Base-by-base conservation (phyloP, 2,888 invertebrate genomes). In the Protophormia terraenovae region DNA sequence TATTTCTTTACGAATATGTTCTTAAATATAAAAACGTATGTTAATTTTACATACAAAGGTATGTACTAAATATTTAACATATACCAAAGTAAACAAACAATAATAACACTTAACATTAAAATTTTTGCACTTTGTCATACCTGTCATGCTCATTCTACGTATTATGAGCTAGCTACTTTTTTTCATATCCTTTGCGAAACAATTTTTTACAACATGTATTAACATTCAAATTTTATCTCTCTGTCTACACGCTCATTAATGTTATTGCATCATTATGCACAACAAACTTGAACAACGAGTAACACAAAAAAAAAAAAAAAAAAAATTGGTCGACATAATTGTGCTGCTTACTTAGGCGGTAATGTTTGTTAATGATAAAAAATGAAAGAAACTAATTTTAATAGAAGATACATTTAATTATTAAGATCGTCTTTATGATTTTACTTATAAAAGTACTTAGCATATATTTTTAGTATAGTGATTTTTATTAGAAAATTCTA, bases 51-150 rank as follows among this genome's bases (percentile, higher is more conserved):
- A 35, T 10, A 41, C 41, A 41, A 5, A 41, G 12, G 3, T 41
- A 41, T 41, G n/a, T 41, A 41, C 41, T 41, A 41, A n/a, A 41
- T n/a, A 19, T 47, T 19, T 45, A n/a, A n/a, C n/a, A 6, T 47
- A 6, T 47, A 53, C 2, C 24, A n/a, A 24, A 24, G 53, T 16
- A 47, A 47, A 47, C 47, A 67, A 47, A 67, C 32, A 50, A 67
- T 19, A 50, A 29, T 50, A 50, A 50, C 67, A 29, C 67, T 50
- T 32, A 29, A 67, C 64, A 67, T 67, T 50, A 67, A 67, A 47
- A 67, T 67, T 50, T 67, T 47, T 67, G 32, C 67, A 47, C 67
- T 32, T 50, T 47, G 47, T 47, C 67, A 67, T 67, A 29, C 29
- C 32, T 47, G 47, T 47, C 67, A 67, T 67, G 19, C 29, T 47